These are phyloP conservation scores for Mimumesa dahlbomi DNA, from an alignment of 2,888 invertebrate genomes.

Conservation along the genomic window DNA sequence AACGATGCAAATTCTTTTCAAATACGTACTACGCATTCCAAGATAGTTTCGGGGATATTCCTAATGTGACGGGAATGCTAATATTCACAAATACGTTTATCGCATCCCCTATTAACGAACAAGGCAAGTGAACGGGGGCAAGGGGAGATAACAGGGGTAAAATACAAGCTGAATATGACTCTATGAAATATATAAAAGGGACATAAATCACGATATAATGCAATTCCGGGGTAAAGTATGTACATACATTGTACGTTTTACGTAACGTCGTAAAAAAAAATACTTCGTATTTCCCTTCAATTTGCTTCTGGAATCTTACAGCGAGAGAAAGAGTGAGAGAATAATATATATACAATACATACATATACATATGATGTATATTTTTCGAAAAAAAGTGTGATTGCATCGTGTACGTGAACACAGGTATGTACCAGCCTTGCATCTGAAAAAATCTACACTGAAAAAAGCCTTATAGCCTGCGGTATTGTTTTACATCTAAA, in stretches of 20 bases:
- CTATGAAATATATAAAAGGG: constrained; percentile 34
- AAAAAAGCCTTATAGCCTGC: too few relatives aligned
- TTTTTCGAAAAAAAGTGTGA: too few relatives aligned
- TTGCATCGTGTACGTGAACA: too few relatives aligned
- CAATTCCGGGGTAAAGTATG: too few relatives aligned
- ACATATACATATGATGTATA: too few relatives aligned
- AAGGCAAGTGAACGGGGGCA: constrained; percentile 30
- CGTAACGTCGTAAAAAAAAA: not conserved
- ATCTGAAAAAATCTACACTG: too few relatives aligned
- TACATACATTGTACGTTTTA: constrained; percentile 7
- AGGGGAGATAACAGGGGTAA: not conserved
- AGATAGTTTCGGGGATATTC: constrained; percentile 45
- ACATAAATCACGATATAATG: constrained; percentile 24
- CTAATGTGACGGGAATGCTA: constrained; percentile 50
- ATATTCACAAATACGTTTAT: constrained; percentile 34
- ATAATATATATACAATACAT: too few relatives aligned
- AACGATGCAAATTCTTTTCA: constrained; percentile 41
- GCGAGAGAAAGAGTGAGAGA: not conserved
- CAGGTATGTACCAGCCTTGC: too few relatives aligned
- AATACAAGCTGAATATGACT: constrained; percentile 49
- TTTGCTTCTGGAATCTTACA: constrained; percentile 2
- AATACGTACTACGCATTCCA: constrained; percentile 62
- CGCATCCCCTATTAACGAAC: constrained; percentile 46
- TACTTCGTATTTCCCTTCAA: constrained; percentile 9
- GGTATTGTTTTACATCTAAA: too few relatives aligned